phyloP scores from a whole-genome alignment of 2,113 vertebrate species.

The Prionailurus viverrinus region DNA sequence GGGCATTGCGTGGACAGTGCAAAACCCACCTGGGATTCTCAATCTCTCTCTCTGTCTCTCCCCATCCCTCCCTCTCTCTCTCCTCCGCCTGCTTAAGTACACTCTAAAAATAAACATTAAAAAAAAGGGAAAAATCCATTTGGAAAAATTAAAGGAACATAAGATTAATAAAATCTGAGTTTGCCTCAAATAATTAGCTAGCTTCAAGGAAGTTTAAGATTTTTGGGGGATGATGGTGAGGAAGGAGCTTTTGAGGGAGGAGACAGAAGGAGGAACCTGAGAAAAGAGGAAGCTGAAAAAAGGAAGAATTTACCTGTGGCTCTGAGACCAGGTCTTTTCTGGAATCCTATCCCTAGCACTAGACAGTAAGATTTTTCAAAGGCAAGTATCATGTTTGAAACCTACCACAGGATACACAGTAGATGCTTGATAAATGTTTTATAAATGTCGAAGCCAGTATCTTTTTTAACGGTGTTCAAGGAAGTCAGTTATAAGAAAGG shows the following conservation, averaged over 20 bases:
- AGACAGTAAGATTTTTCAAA: not conserved
- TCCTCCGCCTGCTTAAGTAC: too few relatives aligned
- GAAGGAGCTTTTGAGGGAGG: not conserved
- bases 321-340: not conserved
- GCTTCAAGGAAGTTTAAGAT: not conserved
- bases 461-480: not conserved
- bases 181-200: constrained; percentile 11
- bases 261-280: not conserved
- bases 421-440: not conserved
- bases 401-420: not conserved
- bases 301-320: not conserved
- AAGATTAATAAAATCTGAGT: not conserved
- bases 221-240: not conserved
- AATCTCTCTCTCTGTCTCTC: too few relatives aligned
- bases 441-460: not conserved
- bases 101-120: too few relatives aligned
- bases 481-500: not conserved
- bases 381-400: not conserved
- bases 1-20: too few relatives aligned
- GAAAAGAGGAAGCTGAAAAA: not conserved
- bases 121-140: not conserved
- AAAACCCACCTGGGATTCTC: too few relatives aligned
- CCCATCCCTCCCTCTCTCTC: too few relatives aligned
- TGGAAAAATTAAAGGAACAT: not conserved
- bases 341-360: not conserved